Evolutionary conservation across 2,797 vertebrate species (phyloP).

Genomic region (Fistularia commersonii): DNA sequence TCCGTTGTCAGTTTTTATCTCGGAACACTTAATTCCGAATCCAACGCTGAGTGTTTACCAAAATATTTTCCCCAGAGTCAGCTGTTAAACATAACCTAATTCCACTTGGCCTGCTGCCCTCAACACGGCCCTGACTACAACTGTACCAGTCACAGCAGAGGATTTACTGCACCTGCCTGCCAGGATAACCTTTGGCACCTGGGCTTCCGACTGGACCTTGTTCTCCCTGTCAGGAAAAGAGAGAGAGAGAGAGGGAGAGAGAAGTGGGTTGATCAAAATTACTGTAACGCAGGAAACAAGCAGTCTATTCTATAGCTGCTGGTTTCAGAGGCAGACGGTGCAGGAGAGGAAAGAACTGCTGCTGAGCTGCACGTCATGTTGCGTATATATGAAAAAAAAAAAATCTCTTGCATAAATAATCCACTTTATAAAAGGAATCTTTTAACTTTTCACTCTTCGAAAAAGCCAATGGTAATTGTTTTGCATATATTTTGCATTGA

Average conservation of each 20-base stretch:
- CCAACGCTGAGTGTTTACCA: conserved; percentile 19
- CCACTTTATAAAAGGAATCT: too few species aligned
- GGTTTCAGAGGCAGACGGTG: too few species aligned
- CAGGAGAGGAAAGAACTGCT: too few species aligned
- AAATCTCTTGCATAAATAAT: too few species aligned
- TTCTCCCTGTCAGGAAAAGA: conserved; percentile 97
- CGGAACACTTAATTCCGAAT: conserved; percentile 5
- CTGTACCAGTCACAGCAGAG: conserved; percentile 76
- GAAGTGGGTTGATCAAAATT: conserved; percentile 19
- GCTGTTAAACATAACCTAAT: conserved; percentile 70
- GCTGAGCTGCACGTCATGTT: too few species aligned
- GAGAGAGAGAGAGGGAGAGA: conserved; percentile 8
- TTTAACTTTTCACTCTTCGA: too few species aligned
- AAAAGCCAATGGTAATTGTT: too few species aligned
- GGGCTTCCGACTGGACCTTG: conserved; percentile 99
- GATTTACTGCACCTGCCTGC: conserved; percentile 99
- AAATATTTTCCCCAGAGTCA: conserved; percentile 26
- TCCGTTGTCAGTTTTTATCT: conserved; percentile 6
- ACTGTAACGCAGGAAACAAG: conserved; percentile 34
- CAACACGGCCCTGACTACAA: conserved; percentile 55
- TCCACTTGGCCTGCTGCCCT: conserved; percentile 40
- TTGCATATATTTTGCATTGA: too few species aligned
- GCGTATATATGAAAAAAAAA: too few species aligned
- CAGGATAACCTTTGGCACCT: conserved; percentile 99
- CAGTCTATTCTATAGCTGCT: conserved; percentile 26